Conservation (phyloP, 2,888 invertebrate genomes). For the Ypsolopha scabrella region DNA sequence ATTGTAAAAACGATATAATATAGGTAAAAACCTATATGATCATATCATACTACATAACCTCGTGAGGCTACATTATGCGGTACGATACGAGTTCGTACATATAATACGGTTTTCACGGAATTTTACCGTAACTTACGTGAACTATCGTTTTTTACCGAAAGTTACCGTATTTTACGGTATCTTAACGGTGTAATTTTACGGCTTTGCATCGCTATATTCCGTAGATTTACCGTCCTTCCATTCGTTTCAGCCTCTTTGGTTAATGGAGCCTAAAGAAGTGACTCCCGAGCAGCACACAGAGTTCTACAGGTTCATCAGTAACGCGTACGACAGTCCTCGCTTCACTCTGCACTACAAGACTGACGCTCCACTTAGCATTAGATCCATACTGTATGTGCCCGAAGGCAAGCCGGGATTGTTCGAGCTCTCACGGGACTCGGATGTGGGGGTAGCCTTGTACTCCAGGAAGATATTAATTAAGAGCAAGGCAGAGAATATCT, state of each 20-base stretch:
- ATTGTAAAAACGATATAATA: too few species aligned
- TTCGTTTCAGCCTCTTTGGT: conserved; percentile 84
- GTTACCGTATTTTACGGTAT: too few species aligned
- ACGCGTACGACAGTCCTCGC: conserved; percentile 88
- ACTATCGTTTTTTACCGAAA: too few species aligned
- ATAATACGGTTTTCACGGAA: too few species aligned
- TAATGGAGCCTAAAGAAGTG: conserved; percentile 90
- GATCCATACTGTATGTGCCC: conserved; percentile 93
- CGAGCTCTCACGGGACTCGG: conserved; percentile 88
- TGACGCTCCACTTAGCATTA: conserved; percentile 91
- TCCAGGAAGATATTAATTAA: conserved; percentile 94
- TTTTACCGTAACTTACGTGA: too few species aligned
- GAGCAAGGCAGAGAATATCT: conserved; percentile 87
- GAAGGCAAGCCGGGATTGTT: conserved; percentile 93
- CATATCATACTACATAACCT: too few species aligned
- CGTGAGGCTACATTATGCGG: too few species aligned
- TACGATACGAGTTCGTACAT: too few species aligned
- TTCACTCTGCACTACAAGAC: conserved; percentile 94
- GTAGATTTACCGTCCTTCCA: background rate
- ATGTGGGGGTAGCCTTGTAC: conserved; percentile 90
- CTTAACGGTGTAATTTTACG: too few species aligned
- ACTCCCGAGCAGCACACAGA: conserved; percentile 89
- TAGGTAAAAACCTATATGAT: too few species aligned
- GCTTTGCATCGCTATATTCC: too few species aligned
- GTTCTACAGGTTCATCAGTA: conserved; percentile 92